Evolutionary conservation across 2,113 vertebrate species (phyloP).

Genomic region (Actinemys pallida): DNA sequence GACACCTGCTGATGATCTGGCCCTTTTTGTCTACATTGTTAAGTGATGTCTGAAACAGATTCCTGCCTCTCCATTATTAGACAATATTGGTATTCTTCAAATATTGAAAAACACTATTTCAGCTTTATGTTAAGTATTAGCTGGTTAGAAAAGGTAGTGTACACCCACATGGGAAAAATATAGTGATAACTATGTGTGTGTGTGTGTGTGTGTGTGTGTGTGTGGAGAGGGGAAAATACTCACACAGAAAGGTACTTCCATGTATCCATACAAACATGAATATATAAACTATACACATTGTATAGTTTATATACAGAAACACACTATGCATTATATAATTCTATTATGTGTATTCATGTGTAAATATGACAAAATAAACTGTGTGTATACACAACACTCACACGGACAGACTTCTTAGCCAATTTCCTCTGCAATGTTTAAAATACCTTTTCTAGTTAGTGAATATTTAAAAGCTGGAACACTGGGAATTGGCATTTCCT

Average conservation of each 20-base stretch:
- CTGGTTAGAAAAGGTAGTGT: conserved; percentile 19
- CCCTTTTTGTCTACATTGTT: not conserved
- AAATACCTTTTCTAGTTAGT: not conserved
- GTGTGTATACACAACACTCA: not conserved
- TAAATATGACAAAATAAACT: not conserved
- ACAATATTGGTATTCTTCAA: conserved; percentile 11
- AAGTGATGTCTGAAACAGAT: not conserved
- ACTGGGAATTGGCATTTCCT: not conserved
- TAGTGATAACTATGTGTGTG: not conserved
- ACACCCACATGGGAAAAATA: conserved; percentile 7
- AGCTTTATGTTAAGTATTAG: not conserved
- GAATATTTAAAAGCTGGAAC: not conserved
- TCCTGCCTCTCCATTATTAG: conserved; percentile 26
- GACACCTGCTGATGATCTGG: conserved; percentile 3
- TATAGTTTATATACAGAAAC: not conserved
- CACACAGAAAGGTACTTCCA: not conserved
- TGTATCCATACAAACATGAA: not conserved
- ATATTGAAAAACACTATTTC: conserved; percentile 21
- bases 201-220: not conserved
- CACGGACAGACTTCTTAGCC: not conserved
- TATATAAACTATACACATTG: not conserved
- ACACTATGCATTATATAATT: not conserved
- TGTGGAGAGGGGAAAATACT: not conserved
- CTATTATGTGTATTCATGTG: not conserved
- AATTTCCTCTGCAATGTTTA: not conserved